Percentiles rank a stretch among this genome's conserved stretches.
These are phyloP conservation scores for Triplophysa siluroides DNA, from an alignment of 2,113 vertebrate genomes.

Conservation along the genomic window DNA sequence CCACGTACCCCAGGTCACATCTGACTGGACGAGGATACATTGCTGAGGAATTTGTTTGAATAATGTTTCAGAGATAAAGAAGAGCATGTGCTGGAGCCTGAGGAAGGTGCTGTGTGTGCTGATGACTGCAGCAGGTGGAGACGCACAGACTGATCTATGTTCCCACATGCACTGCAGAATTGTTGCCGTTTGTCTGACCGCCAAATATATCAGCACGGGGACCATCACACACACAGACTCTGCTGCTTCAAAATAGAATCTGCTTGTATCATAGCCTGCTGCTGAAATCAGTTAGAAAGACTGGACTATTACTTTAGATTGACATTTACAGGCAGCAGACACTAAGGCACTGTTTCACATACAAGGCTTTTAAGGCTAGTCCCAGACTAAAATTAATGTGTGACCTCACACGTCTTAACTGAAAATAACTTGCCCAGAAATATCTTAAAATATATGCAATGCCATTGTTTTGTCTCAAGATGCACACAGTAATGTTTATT, in stretches of 20 bases:
- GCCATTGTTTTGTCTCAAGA: too few species aligned
- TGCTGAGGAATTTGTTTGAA: neutral
- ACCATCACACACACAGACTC: constrained; percentile 18
- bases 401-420: too few species aligned
- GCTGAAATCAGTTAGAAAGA: too few species aligned
- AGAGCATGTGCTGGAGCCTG: neutral
- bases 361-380: too few species aligned
- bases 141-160: constrained; percentile 17
- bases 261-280: too few species aligned
- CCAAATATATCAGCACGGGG: constrained; percentile 3
- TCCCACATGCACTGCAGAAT: neutral
- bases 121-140: constrained; percentile 54
- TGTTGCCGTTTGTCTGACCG: neutral
- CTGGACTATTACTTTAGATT: neutral
- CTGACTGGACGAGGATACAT: neutral
- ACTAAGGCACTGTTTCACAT: too few species aligned
- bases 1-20: neutral
- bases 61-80: constrained; percentile 20
- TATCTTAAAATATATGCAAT: too few species aligned
- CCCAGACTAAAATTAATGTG: too few species aligned
- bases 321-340: neutral
- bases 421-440: too few species aligned
- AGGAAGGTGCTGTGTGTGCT: constrained; percentile 12
- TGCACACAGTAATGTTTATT: too few species aligned
- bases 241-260: neutral